Evolutionary conservation across 2,113 vertebrate genomes (phyloP).

Genomic region (Clinocottus analis): DNA sequence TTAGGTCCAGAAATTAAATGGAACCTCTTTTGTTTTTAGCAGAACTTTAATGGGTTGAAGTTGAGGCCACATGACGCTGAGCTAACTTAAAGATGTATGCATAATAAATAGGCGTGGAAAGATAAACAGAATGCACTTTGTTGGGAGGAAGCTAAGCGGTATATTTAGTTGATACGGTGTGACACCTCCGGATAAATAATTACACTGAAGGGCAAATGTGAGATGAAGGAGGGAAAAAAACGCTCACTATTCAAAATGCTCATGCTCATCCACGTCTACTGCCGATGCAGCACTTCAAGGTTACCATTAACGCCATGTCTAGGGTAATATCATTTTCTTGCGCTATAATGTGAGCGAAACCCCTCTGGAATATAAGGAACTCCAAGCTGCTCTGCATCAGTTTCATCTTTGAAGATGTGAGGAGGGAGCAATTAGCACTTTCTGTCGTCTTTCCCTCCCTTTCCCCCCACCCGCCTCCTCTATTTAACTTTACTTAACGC

Average conservation of each 20-base stretch:
- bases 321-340: neutral
- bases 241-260: neutral
- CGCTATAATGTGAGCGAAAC: slow-evolving; percentile 9
- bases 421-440: slow-evolving; percentile 39
- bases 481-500: slow-evolving; percentile 41
- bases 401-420: slow-evolving; percentile 32
- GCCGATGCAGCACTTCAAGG: neutral
- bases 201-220: neutral
- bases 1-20: neutral
- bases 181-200: neutral
- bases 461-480: neutral
- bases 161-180: neutral
- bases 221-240: slow-evolving; percentile 1
- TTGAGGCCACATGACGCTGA: neutral
- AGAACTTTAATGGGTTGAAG: neutral
- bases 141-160: neutral
- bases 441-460: neutral
- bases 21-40: neutral
- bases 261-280: neutral
- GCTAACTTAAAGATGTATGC: neutral
- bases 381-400: slow-evolving; percentile 16
- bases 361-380: slow-evolving; percentile 8
- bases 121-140: neutral
- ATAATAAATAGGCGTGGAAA: neutral
- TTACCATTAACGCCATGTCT: neutral